phyloP scores from a whole-genome alignment of 2,888 invertebrate genomes.

The Eupeodes luniger region DNA sequence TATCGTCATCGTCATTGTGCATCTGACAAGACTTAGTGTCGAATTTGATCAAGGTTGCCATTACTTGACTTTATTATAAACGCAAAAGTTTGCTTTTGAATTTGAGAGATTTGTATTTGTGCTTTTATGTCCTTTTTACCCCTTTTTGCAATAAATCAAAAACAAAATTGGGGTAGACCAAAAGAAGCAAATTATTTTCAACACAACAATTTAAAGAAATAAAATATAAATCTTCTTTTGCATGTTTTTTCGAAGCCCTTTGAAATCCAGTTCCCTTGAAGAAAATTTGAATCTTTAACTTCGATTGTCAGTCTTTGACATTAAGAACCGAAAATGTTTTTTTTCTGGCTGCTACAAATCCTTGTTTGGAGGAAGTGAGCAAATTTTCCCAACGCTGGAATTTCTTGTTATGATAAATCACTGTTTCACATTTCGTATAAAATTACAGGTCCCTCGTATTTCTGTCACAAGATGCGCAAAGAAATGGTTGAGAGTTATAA shows the following conservation, averaged over 20 bases:
- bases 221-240: neutral
- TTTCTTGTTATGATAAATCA: too few relatives aligned
- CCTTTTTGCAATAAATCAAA: constrained; percentile 22
- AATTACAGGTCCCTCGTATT: too few relatives aligned
- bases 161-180: neutral
- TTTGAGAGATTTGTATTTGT: neutral
- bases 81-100: neutral
- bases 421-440: too few relatives aligned
- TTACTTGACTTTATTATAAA: neutral
- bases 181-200: neutral
- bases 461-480: too few relatives aligned
- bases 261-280: too few relatives aligned
- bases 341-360: too few relatives aligned
- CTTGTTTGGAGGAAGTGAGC: too few relatives aligned
- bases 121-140: neutral
- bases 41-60: constrained; percentile 25
- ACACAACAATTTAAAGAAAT: neutral
- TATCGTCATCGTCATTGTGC: neutral
- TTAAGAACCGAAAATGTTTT: too few relatives aligned
- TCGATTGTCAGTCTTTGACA: too few relatives aligned
- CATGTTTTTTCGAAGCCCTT: neutral
- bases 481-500: too few relatives aligned
- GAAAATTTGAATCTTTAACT: too few relatives aligned
- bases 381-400: too few relatives aligned
- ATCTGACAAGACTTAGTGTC: constrained; percentile 19